Evolutionary conservation across 2,113 vertebrate genomes (phyloP).

Genomic region (Otolemur garnettii): DNA sequence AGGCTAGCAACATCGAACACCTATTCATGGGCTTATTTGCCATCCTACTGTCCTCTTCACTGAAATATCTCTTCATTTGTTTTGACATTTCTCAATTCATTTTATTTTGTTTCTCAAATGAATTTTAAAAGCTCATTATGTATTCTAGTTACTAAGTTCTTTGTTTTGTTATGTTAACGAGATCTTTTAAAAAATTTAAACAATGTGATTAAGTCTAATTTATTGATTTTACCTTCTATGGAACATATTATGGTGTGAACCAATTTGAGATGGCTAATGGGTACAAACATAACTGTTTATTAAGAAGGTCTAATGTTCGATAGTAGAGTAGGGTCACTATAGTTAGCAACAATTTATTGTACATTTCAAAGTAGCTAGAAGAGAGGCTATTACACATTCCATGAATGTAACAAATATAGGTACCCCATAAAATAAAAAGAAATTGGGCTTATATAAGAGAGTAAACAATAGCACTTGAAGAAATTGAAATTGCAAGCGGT

Average conservation of each 20-base stretch:
- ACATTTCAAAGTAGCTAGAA: too few species aligned
- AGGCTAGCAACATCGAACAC: background rate
- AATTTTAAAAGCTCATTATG: background rate
- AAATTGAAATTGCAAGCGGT: background rate
- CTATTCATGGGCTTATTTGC: background rate
- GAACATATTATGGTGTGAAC: background rate
- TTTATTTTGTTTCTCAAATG: background rate
- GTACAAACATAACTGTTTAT: too few species aligned
- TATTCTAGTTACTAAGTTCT: background rate
- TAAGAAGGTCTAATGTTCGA: too few species aligned
- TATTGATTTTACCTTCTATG: background rate
- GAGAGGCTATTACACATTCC: too few species aligned
- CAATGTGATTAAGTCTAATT: background rate
- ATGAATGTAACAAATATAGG: too few species aligned
- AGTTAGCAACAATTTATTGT: too few species aligned
- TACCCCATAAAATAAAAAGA: too few species aligned
- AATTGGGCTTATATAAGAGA: background rate
- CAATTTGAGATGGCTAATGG: background rate
- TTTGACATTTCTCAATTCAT: background rate
- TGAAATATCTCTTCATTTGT: background rate
- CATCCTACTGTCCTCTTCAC: background rate
- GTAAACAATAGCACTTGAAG: background rate
- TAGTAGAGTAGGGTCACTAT: too few species aligned
- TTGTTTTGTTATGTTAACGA: background rate
- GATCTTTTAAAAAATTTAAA: background rate